Base-by-base conservation (phyloP, 2,888 invertebrate species). In the Ectemnius continuus region DNA sequence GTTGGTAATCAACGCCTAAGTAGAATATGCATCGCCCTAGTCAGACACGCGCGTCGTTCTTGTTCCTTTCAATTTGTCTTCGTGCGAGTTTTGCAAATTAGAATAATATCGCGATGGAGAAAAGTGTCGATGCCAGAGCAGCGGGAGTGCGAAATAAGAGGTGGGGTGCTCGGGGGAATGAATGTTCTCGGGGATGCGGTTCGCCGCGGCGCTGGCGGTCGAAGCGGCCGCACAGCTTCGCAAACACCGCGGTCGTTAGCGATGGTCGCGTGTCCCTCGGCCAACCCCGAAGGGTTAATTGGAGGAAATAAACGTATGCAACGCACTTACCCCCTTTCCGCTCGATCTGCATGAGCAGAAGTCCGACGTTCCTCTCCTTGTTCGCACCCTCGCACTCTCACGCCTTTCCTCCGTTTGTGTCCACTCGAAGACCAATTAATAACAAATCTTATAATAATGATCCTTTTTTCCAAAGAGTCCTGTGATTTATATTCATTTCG, bases 281-380 rank as follows among this genome's bases (percentile, higher is more conserved):
- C 79, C 36, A 72, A 63, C 70, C 87, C 86, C 86, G 87, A 88
- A 88, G 88, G 88, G 89, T 89, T 90, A 89, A 89, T 90, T 90
- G 90, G 89, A 89, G 86, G 88, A 79, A 81, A 81, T 81, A 81
- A 81, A 81, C 81, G 79, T 83, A 81, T 81, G 81, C 81, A 81
- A 79, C 75, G 73, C 69, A 65, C 68, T 16, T 52, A 52, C 5
- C 52, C 52, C 52, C 52, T 52, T 52, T 52, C 52, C 16, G 67
- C 48, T 60, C 73, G 71, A 73, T 72, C 72, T 69, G 67, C 68
- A 78, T 74, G 71, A 79, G 81, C 66, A 74, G 77, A 82, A 74
- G 78, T 80, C 87, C 85, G 88, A 85, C 84, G 84, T 86, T 83
- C 71, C 60, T 45, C 46, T 59, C 47, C 47, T 63, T 61, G 56